A percentile compares a stretch with the other conserved stretches of the same genome.
phyloP scores from a whole-genome alignment of 2,888 invertebrate species.

The Sphaeridia pumilis region DNA sequence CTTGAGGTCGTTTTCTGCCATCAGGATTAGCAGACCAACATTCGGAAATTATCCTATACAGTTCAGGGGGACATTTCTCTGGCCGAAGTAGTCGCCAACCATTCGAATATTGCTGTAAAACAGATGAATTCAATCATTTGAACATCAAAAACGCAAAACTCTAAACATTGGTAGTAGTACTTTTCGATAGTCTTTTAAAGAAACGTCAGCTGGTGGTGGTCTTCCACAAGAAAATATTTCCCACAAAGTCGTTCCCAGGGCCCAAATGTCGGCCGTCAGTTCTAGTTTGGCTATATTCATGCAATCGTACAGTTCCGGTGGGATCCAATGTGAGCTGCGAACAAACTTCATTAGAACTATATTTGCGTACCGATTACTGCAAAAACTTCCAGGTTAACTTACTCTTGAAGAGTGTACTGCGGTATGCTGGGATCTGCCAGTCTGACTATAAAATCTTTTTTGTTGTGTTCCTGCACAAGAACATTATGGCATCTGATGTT shows the following conservation, averaged over 20 bases:
- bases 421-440: conserved; percentile 70
- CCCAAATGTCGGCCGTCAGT: conserved; percentile 73
- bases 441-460: conserved; percentile 60
- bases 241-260: conserved; percentile 83
- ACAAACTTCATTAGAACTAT: too few relatives aligned
- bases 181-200: conserved; percentile 40
- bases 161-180: too few relatives aligned
- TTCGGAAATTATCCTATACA: conserved; percentile 62
- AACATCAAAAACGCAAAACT: too few relatives aligned
- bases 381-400: too few relatives aligned
- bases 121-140: too few relatives aligned
- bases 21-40: conserved; percentile 69
- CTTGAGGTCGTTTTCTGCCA: conserved; percentile 63
- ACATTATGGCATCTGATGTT: conserved; percentile 71
- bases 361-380: too few relatives aligned
- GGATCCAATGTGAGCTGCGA: conserved; percentile 83
- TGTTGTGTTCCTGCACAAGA: conserved; percentile 61
- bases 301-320: conserved; percentile 65
- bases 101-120: conserved; percentile 51
- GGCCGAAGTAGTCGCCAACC: conserved; percentile 59
- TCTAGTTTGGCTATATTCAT: conserved; percentile 55
- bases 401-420: conserved; percentile 55
- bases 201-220: conserved; percentile 39
- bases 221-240: conserved; percentile 75
- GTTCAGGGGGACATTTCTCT: conserved; percentile 56